Evolutionary conservation across 2,888 invertebrate genomes (phyloP).

Genomic region (Tetragonisca angustula): DNA sequence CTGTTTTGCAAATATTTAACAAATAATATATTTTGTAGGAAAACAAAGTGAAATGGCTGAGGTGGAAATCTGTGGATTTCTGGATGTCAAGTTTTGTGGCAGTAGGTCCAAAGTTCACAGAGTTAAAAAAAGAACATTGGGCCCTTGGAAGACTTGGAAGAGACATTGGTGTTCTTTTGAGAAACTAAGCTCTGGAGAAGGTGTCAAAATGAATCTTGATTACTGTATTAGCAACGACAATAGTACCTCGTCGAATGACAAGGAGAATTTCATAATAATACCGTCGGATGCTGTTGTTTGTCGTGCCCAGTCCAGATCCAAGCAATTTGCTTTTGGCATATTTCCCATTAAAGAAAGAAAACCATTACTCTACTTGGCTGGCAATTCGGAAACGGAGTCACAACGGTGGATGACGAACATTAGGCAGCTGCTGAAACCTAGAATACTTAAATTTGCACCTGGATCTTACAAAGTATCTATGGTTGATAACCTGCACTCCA

Average conservation of each 20-base stretch:
- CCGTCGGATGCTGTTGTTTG: slow-evolving; percentile 87
- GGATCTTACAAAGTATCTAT: slow-evolving; percentile 87
- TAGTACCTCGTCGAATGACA: slow-evolving; percentile 65
- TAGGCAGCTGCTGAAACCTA: slow-evolving; percentile 81
- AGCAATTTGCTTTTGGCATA: slow-evolving; percentile 89
- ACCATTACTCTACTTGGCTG: slow-evolving; percentile 88
- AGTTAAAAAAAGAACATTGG: slow-evolving; percentile 76
- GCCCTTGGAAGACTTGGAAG: slow-evolving; percentile 79
- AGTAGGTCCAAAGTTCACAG: slow-evolving; percentile 75
- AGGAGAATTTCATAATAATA: slow-evolving; percentile 81
- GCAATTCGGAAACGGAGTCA: slow-evolving; percentile 87
- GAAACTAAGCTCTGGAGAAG: slow-evolving; percentile 74
- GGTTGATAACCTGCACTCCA: slow-evolving; percentile 87
- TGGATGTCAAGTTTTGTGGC: slow-evolving; percentile 79
- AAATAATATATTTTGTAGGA: slow-evolving; percentile 3
- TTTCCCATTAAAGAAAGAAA: slow-evolving; percentile 87
- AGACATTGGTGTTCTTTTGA: slow-evolving; percentile 80
- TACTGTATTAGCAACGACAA: slow-evolving; percentile 69
- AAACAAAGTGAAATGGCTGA: slow-evolving; percentile 43
- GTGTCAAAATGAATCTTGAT: slow-evolving; percentile 74
- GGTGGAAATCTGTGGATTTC: slow-evolving; percentile 77
- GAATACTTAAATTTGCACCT: slow-evolving; percentile 84
- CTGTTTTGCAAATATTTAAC: neutral
- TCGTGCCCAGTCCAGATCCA: slow-evolving; percentile 88
- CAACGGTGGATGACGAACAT: slow-evolving; percentile 89